Conservation (phyloP, 2,888 invertebrate genomes). For the Zaprionus obscuricornis region DNA sequence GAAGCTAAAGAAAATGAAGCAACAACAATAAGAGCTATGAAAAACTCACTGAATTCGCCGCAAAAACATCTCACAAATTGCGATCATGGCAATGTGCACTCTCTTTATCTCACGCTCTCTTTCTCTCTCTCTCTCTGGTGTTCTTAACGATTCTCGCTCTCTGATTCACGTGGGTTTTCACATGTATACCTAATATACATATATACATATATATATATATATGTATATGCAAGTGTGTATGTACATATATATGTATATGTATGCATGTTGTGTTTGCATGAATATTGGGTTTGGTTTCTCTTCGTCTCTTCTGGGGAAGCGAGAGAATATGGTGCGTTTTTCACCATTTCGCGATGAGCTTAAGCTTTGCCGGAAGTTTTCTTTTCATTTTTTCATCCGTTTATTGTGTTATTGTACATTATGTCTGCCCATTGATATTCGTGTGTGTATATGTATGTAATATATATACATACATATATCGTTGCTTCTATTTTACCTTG, state of each 20-base stretch:
- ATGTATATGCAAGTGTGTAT: conserved; percentile 7
- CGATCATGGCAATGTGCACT: conserved; percentile 46
- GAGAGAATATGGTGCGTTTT: no score
- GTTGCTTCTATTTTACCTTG: conserved; percentile 56
- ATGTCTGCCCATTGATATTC: conserved; percentile 12
- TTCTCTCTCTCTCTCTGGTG: conserved; percentile 40
- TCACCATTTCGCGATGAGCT: conserved; percentile 55
- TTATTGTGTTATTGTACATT: conserved; percentile 49
- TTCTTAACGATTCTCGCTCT: conserved; percentile 60
- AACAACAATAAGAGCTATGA: no score
- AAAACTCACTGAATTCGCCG: conserved; percentile 70
- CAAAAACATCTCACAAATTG: conserved; percentile 51
- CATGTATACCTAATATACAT: not conserved
- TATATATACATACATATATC: conserved; percentile 43
- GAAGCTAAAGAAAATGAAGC: conserved; percentile 62
- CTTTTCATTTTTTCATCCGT: conserved; percentile 65
- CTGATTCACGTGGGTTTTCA: conserved; percentile 72
- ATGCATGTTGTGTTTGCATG: conserved; percentile 7
- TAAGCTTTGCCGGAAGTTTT: conserved; percentile 71
- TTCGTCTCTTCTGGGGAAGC: no score
- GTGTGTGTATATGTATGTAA: not conserved
- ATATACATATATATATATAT: conserved; percentile 11
- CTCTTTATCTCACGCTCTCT: conserved; percentile 19
- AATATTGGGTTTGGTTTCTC: not conserved
- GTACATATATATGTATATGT: not conserved